Conservation (phyloP, 1,140 invertebrate species). For the Dreissena rostriformis region DNA sequence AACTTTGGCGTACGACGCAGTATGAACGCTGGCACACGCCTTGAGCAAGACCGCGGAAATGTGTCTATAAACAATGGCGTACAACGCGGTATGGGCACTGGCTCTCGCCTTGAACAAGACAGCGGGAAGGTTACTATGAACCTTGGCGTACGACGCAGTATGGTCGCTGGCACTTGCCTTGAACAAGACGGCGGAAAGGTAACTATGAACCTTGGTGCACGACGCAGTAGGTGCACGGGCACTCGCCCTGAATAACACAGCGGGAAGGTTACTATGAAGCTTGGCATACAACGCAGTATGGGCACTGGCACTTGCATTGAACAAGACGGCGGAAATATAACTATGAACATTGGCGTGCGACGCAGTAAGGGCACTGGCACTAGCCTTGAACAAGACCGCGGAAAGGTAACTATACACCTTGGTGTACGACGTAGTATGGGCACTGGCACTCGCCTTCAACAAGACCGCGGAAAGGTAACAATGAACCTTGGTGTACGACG, state of each 20-base stretch:
- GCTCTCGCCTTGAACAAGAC: slow-evolving; percentile 98
- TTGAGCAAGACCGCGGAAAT: slow-evolving; percentile 93
- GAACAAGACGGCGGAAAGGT: slow-evolving; percentile 89
- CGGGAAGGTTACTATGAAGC: slow-evolving; percentile 85
- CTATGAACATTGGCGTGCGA: no score
- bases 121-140: slow-evolving; percentile 87
- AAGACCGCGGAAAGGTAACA: no score
- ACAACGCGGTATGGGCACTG: slow-evolving; percentile 99
- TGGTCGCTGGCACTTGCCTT: slow-evolving; percentile 99
- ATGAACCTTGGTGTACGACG: slow-evolving; percentile 98
- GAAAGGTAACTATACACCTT: slow-evolving; percentile 70
- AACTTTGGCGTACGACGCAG: slow-evolving; percentile 99
- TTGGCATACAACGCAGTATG: no score
- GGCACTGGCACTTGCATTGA: no score
- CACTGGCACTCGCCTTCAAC: no score
- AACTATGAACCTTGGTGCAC: no score
- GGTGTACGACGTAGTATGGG: no score
- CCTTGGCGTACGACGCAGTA: slow-evolving; percentile 98
- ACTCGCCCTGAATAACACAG: no score
- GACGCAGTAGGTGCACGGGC: slow-evolving; percentile 86
- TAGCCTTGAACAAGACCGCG: slow-evolving; percentile 97
- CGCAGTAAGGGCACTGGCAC: slow-evolving; percentile 98
- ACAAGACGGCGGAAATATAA: no score
- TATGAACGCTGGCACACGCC: slow-evolving; percentile 98
- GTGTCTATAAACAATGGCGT: no score